phyloP scores from a whole-genome alignment of 64 coral and sea anemone species.

The Stylophora pistillata region DNA sequence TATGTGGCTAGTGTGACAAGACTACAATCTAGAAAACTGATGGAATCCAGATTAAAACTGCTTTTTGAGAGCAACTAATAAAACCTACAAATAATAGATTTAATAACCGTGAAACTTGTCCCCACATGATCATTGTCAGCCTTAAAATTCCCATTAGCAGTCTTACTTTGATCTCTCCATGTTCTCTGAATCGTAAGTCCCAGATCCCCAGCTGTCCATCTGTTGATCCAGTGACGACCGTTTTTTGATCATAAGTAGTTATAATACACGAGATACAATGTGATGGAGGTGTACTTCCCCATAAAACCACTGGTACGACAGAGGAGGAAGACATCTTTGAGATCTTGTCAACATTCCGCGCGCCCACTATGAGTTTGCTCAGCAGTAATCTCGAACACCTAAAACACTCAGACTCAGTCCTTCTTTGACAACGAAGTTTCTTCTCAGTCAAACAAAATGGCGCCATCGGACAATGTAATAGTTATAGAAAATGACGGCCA shows the following conservation, averaged over 20 bases:
- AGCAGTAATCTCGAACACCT: background rate
- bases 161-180: slow-evolving; percentile 84
- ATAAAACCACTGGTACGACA: slow-evolving; percentile 87
- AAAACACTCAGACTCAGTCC: background rate
- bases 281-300: slow-evolving; percentile 90
- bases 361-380: background rate
- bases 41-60: too few species aligned
- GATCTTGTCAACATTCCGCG: slow-evolving; percentile 21
- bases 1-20: too few species aligned
- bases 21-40: too few species aligned
- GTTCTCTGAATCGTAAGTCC: slow-evolving; percentile 78
- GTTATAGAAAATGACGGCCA: slow-evolving; percentile 54
- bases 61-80: too few species aligned
- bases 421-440: background rate
- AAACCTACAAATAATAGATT: too few species aligned
- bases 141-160: background rate
- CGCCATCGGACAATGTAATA: slow-evolving; percentile 65
- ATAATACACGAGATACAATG: slow-evolving; percentile 93
- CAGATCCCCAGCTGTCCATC: slow-evolving; percentile 93
- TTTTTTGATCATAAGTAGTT: slow-evolving; percentile 95
- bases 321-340: slow-evolving; percentile 91
- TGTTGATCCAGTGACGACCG: slow-evolving; percentile 86
- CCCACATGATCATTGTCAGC: background rate
- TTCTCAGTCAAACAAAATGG: slow-evolving; percentile 52
- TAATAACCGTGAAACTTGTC: too few species aligned